Percentiles rank a stretch among this genome's conserved stretches.
These are phyloP conservation scores for Poecilus cupreus DNA, from an alignment of 2,888 invertebrate genomes.

Conservation along the genomic window DNA sequence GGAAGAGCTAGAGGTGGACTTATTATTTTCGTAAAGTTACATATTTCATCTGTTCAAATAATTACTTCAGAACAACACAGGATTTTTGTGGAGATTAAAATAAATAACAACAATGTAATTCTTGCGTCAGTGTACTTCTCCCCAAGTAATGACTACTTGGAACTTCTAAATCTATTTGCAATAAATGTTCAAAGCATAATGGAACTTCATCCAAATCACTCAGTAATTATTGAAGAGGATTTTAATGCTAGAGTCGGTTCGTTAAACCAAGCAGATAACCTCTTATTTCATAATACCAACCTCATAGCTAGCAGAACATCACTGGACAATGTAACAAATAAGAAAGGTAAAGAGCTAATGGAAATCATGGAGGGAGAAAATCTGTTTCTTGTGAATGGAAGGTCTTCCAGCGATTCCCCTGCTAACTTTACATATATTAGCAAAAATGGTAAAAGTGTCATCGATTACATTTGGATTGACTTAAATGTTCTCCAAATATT, in stretches of 20 bases:
- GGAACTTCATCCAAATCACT: too few relatives aligned
- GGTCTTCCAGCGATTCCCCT: not conserved
- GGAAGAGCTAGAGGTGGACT: not conserved
- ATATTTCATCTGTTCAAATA: not conserved
- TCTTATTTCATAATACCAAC: not conserved
- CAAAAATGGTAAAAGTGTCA: not conserved
- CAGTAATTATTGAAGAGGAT: too few relatives aligned
- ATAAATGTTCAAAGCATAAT: too few relatives aligned
- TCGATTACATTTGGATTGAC: not conserved
- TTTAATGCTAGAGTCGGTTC: too few relatives aligned
- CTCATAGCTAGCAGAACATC: not conserved
- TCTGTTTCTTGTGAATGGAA: not conserved
- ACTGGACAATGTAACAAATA: conserved; percentile 51
- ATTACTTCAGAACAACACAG: not conserved
- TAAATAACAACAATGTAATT: not conserved
- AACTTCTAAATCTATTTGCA: too few relatives aligned
- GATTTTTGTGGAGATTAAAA: not conserved
- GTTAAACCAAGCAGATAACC: too few relatives aligned
- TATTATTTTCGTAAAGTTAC: not conserved
- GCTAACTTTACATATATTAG: not conserved
- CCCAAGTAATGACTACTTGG: not conserved
- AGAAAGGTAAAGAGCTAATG: conserved; percentile 31
- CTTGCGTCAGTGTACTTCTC: not conserved
- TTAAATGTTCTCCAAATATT: not conserved
- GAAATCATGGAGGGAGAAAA: conserved; percentile 58